These are phyloP conservation scores for Corythaixoides concolor DNA, from an alignment of 2,113 vertebrate species.

Conservation along the genomic window DNA sequence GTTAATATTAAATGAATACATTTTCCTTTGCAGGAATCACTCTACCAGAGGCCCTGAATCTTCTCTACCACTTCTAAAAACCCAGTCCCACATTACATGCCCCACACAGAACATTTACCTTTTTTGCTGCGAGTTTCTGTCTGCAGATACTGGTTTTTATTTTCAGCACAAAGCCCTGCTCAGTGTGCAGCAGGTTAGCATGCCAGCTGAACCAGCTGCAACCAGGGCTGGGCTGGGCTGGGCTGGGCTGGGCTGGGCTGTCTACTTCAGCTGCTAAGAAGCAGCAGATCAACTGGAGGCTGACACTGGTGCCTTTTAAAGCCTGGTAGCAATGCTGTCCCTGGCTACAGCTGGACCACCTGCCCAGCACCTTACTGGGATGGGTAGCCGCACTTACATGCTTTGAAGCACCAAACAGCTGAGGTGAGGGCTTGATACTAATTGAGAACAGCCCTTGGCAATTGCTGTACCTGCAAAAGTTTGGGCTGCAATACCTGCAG, in stretches of 20 bases:
- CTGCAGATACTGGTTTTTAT: background rate
- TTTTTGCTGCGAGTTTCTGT: background rate
- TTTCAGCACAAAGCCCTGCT: background rate
- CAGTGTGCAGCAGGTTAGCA: accelerated
- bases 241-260: too few species aligned
- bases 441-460: background rate
- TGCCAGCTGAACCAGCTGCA: background rate
- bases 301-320: background rate
- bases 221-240: too few species aligned
- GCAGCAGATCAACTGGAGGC: background rate
- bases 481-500: background rate
- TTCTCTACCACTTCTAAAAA: background rate
- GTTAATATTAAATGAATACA: accelerated
- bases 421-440: background rate
- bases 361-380: background rate
- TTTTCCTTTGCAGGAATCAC: background rate
- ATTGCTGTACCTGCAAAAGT: background rate
- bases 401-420: background rate
- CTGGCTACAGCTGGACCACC: background rate
- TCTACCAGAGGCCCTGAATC: background rate
- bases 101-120: background rate
- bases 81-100: background rate
- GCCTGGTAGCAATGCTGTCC: accelerated
- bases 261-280: too few species aligned
- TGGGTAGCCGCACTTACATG: accelerated